A percentile compares a stretch with the other conserved stretches of the same genome.
These are phyloP conservation scores for Kryptolebias marmoratus DNA, from an alignment of 2,113 vertebrate species.

Conservation along the genomic window DNA sequence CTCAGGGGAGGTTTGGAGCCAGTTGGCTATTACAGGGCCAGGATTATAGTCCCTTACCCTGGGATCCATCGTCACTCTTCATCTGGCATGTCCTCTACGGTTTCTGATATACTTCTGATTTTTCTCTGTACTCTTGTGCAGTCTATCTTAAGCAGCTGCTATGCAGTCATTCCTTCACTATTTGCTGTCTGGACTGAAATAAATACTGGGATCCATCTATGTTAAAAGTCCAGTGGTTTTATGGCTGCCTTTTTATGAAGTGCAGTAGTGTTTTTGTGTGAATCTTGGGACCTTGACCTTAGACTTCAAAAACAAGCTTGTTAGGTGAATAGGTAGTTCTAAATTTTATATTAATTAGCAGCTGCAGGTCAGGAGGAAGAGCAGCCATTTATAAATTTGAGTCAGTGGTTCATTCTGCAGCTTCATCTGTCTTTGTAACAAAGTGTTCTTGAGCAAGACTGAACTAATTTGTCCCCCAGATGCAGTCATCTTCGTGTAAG, in stretches of 20 bases:
- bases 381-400: background rate
- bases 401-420: background rate
- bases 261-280: background rate
- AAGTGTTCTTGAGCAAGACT: background rate
- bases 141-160: slow-evolving; percentile 4
- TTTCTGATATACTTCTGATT: slow-evolving; percentile 30
- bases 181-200: slow-evolving; percentile 12
- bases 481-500: background rate
- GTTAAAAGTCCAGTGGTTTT: slow-evolving; percentile 73
- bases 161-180: background rate
- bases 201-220: background rate
- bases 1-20: slow-evolving; percentile 53
- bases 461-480: background rate
- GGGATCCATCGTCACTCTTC: slow-evolving; percentile 40
- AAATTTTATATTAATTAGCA: background rate
- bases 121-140: slow-evolving; percentile 21
- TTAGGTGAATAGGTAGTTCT: background rate
- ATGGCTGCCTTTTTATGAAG: background rate
- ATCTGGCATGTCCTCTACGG: slow-evolving; percentile 21
- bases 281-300: background rate
- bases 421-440: background rate
- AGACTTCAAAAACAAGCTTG: background rate
- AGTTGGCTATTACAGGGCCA: slow-evolving; percentile 64
- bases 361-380: background rate
- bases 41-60: slow-evolving; percentile 45